These are phyloP conservation scores for Erethizon dorsatum DNA, from an alignment of 2,797 vertebrate genomes.

Conservation along the genomic window DNA sequence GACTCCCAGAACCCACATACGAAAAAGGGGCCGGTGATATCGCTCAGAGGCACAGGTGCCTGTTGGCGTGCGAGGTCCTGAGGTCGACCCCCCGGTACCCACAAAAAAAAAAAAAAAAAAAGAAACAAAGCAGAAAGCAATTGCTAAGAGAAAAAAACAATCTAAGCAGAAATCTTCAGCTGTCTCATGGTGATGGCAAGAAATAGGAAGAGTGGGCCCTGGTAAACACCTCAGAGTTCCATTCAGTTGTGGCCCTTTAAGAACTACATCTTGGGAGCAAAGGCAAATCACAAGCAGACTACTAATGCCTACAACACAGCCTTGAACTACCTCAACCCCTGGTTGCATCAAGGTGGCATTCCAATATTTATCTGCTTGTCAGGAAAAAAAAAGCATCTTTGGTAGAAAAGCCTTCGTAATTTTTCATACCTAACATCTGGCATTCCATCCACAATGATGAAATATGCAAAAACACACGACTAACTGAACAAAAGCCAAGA, in stretches of 20 bases:
- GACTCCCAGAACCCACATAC: no score
- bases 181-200: neutral
- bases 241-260: neutral
- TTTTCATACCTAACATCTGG: neutral
- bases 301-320: neutral
- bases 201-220: neutral
- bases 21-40: no score
- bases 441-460: slow-evolving; percentile 12
- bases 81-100: no score
- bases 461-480: neutral
- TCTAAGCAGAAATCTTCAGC: neutral
- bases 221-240: neutral
- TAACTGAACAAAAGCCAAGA: neutral
- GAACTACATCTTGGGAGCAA: neutral
- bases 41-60: no score
- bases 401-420: neutral
- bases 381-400: neutral
- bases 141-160: neutral
- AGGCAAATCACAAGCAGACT: neutral
- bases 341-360: neutral
- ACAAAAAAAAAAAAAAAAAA: no score
- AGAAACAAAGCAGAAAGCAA: slow-evolving; percentile 35
- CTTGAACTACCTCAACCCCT: neutral
- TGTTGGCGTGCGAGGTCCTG: no score
- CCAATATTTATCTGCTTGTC: neutral